Evolutionary conservation across 2,113 vertebrate species (phyloP).

Genomic region (Tinamus guttatus): DNA sequence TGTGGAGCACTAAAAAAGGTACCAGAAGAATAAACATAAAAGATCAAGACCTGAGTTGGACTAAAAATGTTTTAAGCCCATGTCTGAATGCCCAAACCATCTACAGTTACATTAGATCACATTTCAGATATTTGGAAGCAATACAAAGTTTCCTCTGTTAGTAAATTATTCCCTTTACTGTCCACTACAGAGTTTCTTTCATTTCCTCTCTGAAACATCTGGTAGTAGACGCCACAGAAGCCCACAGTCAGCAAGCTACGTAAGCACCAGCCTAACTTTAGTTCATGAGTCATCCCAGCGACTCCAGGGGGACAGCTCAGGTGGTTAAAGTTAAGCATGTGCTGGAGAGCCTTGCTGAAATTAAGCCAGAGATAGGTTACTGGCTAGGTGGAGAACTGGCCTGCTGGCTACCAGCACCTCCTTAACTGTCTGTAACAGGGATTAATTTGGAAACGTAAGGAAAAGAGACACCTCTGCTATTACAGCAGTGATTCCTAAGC

Average conservation of each 20-base stretch:
- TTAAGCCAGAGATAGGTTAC: not conserved
- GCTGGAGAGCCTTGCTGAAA: constrained; percentile 31
- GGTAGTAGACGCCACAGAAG: constrained; percentile 47
- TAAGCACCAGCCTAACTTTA: constrained; percentile 57
- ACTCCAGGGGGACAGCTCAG: constrained; percentile 61
- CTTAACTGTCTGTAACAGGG: not conserved
- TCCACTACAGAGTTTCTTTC: constrained; percentile 59
- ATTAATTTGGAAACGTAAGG: not conserved
- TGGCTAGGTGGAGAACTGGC: not conserved
- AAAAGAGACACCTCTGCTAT: not conserved
- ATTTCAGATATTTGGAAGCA: constrained; percentile 45
- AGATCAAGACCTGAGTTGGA: not conserved
- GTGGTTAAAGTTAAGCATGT: constrained; percentile 54
- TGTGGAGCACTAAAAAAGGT: not conserved
- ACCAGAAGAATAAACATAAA: not conserved
- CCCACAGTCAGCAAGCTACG: constrained; percentile 43
- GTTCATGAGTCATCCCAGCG: constrained; percentile 36
- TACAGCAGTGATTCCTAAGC: not conserved
- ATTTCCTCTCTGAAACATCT: constrained; percentile 64
- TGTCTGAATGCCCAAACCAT: constrained; percentile 27
- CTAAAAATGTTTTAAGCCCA: constrained; percentile 16
- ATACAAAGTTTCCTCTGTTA: constrained; percentile 57
- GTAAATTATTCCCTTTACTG: constrained; percentile 56
- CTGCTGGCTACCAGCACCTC: accelerated
- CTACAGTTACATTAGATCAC: not conserved